Conservation (phyloP, 2,113 vertebrate genomes). For the Cyrtonyx montezumae region DNA sequence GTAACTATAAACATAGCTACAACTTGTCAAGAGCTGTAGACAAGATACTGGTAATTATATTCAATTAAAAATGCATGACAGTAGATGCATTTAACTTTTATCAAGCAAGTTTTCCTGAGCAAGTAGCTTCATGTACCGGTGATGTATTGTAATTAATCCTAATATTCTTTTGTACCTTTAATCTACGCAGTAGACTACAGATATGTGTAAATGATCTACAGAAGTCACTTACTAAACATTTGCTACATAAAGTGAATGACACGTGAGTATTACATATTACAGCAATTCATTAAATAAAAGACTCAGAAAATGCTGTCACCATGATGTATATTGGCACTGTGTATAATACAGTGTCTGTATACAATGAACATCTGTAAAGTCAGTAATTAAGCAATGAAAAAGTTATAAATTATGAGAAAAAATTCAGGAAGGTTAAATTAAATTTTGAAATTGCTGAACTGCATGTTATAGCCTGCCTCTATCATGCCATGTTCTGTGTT, state of each 20-base stretch:
- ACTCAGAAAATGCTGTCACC: neutral
- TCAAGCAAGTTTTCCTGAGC: conserved; percentile 46
- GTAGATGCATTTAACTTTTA: conserved; percentile 52
- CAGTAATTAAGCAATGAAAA: neutral
- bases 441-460: neutral
- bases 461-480: neutral
- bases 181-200: neutral
- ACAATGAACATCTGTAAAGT: neutral
- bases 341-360: too few relatives aligned
- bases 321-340: neutral
- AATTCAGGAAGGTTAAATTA: neutral
- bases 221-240: neutral
- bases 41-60: conserved; percentile 43
- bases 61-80: conserved; percentile 57
- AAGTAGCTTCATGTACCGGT: conserved; percentile 54
- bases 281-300: neutral
- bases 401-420: neutral
- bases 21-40: conserved; percentile 59
- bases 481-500: neutral
- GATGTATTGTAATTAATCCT: conserved; percentile 51
- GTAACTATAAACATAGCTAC: neutral
- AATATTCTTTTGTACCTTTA: conserved; percentile 51
- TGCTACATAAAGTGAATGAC: neutral
- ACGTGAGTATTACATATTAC: neutral
- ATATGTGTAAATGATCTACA: conserved; percentile 35